Base-by-base conservation (phyloP, 64 coral and sea anemone genomes). In the Montipora capricornis region DNA sequence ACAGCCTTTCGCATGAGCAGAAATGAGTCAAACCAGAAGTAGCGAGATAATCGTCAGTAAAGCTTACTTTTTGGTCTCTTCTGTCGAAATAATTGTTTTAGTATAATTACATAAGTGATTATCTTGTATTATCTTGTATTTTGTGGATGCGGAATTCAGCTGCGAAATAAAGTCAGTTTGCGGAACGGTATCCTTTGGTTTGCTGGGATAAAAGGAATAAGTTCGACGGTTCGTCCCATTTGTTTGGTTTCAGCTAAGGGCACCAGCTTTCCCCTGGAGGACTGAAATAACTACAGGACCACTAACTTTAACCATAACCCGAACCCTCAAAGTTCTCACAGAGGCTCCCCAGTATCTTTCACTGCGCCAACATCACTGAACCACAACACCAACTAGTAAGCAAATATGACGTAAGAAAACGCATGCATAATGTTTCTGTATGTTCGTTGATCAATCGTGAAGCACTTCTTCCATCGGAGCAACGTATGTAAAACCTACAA, bases 401-500 rank as follows among this genome's bases (percentile, higher is more conserved):
- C 14, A 64, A 64, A 14, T 78, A 78, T 37, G 45, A 78, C 76
- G 14, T 19, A 78, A 49, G 17, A 7, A 11, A 78, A n/a, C 76
- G 47, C 45, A 78, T 49, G 76, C 76, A 19, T 50, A 49, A 16
- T 48, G 12, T 49, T 46, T 44, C 26, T 76, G 8, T 76, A 8
- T 45, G 10, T 76, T 49, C 19, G 19, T 6, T 47, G 24, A 64
- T 86, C 66, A 86, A 22, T 86, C 82, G 47, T 86, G 82, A 11
- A 86, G 62, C 10, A 86, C 82, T 50, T 98, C 96, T 68, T 98
- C 96, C 83, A 94, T 95, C 4, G 96, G 96, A 60, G 96, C 90
- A 0, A 98, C 93, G 62, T 98, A 98, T 4, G 96, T 98, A 51
- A 98, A 98, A 67, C 96, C 96, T 16, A 98, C 96, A 82, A 98